phyloP scores from a whole-genome alignment of 1,140 invertebrate species.

The Drosophila busckii region DNA sequence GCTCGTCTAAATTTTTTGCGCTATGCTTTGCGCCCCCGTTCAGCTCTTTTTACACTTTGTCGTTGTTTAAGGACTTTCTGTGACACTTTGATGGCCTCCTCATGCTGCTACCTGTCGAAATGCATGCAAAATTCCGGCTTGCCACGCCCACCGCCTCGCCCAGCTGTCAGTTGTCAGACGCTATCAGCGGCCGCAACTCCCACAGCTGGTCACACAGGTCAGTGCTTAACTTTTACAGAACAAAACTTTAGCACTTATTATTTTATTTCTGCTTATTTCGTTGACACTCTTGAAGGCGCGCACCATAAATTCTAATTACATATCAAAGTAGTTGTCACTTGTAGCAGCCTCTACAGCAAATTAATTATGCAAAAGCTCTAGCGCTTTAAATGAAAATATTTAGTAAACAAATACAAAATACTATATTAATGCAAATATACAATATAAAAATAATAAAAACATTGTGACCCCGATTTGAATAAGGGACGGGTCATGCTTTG shows the following conservation, averaged over 20 bases:
- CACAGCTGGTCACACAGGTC: background rate
- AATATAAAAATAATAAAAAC: too few relatives aligned
- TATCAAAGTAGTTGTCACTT: conserved; percentile 51
- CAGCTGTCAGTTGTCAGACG: conserved; percentile 1
- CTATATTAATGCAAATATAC: too few relatives aligned
- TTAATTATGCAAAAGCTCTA: conserved; percentile 40
- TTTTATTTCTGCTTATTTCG: conserved; percentile 33
- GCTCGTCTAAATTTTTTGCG: too few relatives aligned
- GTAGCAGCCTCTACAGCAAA: conserved; percentile 20
- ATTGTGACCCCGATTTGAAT: conserved; percentile 7
- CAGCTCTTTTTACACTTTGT: too few relatives aligned
- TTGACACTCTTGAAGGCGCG: conserved; percentile 35
- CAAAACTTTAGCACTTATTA: conserved; percentile 26
- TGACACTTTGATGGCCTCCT: too few relatives aligned
- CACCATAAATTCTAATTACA: conserved; percentile 70
- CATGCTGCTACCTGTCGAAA: background rate
- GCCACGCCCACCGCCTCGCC: background rate
- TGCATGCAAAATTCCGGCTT: background rate
- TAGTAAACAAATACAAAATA: too few relatives aligned
- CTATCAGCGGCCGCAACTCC: conserved; percentile 1
- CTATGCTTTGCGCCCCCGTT: too few relatives aligned
- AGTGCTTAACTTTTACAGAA: background rate
- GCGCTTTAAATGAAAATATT: too few relatives aligned
- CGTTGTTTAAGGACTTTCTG: too few relatives aligned
- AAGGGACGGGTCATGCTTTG: conserved; percentile 10